A percentile compares a stretch with the other conserved stretches of the same genome.
Evolutionary conservation across 1,140 invertebrate species (phyloP).

Genomic region (Cecropterus lyciades): DNA sequence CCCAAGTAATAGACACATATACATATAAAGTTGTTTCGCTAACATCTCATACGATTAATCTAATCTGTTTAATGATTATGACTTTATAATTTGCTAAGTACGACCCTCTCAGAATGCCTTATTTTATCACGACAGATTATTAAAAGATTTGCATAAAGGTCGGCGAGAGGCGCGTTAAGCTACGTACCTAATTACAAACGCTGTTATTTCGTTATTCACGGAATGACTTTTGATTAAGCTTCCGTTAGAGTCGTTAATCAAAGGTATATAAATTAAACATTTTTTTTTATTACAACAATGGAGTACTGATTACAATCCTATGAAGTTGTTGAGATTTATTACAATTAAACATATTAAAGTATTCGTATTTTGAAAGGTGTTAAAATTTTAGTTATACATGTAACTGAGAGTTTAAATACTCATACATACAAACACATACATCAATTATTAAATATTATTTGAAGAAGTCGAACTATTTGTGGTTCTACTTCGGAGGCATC

Average conservation of each 20-base stretch:
- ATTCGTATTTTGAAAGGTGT: too few species aligned
- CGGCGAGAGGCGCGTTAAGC: constrained; percentile 13
- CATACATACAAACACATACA: too few species aligned
- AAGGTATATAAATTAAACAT: background rate
- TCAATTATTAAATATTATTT: too few species aligned
- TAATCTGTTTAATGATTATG: constrained; percentile 15
- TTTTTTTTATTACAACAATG: background rate
- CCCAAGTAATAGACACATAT: too few species aligned
- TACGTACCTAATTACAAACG: constrained; percentile 25
- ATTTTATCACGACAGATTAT: constrained; percentile 26
- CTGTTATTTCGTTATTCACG: constrained; percentile 28
- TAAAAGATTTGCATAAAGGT: constrained; percentile 32
- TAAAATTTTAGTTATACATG: too few species aligned
- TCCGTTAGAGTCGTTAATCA: constrained; percentile 1
- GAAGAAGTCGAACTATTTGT: too few species aligned
- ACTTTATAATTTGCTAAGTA: constrained; percentile 2
- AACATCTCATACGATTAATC: constrained; percentile 2
- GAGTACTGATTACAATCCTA: too few species aligned
- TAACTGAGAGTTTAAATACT: too few species aligned
- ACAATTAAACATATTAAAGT: too few species aligned
- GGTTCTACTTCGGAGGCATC: too few species aligned
- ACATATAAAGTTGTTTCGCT: background rate
- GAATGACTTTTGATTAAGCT: constrained; percentile 9
- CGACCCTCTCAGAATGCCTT: constrained; percentile 19
- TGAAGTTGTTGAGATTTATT: too few species aligned